Base-by-base conservation (phyloP, 2,113 vertebrate species). In the Pycnonotus jocosus region DNA sequence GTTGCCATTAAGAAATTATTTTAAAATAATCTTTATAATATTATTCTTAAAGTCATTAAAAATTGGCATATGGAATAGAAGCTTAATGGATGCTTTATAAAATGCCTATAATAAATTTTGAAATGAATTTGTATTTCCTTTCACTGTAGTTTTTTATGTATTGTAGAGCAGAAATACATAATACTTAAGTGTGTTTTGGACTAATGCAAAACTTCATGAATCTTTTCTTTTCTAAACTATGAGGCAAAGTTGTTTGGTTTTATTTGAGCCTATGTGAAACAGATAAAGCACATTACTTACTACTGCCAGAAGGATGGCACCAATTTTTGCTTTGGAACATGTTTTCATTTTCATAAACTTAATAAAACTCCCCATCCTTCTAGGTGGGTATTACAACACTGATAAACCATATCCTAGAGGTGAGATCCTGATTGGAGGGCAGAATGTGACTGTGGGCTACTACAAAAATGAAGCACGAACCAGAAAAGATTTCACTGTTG, bases 381-480 rank as follows among this genome's bases (percentile, higher is more conserved):
- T 77, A 99, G 99, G 99, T 96, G 98, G 98, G 6, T 99, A 99
- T 94, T 98, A 96, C 50, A 98, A 98, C 95, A 99, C 98, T 3
- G 99, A 99, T 95, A 98, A 98, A 81, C 99, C 99, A 11, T 97
- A 98, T 72, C 99, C 99, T 18, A 97, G 99, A 95, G 99, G 99
- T 57, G 99, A 99, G 97, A 98, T 99, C 93, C 97, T 99, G 91
- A 98, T 99, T 62, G 99, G 99, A 56, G 99, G 99, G 37, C 98
- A 98, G 74, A 99, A 99, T 37, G 98, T 99, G 40, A 98, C 99
- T n/a, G 98, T 99, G 98, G 99, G 99, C n/a, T 99, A 99, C 97
- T 99, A 99, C 93, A 99, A 99, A 97, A 98, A 98, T 31, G 97
- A 98, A 90, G 79, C 81, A 5, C 98, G 98, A 93, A 98, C 98